Evolutionary conservation across 2,888 invertebrate species (phyloP).

Genomic region (Troglohyphantes excavatus): DNA sequence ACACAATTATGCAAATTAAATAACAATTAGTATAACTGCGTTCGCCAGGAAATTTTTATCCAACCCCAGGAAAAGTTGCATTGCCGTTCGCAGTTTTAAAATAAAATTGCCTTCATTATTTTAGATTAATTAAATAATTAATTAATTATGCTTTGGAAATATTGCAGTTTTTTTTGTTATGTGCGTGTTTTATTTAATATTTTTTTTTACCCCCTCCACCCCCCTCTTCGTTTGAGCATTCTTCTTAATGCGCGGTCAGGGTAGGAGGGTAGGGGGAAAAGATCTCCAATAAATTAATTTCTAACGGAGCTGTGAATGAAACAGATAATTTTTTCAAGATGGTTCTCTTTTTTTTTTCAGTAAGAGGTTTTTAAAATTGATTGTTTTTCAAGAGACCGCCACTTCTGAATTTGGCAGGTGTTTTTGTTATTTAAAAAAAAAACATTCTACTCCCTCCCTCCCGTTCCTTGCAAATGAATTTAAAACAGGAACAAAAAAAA

Average conservation of each 20-base stretch:
- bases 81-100: conserved; percentile 74
- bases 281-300: conserved; percentile 77
- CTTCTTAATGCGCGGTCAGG: conserved; percentile 52
- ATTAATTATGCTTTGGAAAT: conserved; percentile 78
- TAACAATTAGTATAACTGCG: conserved; percentile 79
- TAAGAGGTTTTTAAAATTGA: conserved; percentile 71
- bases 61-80: conserved; percentile 54
- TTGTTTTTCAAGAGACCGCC: conserved; percentile 61
- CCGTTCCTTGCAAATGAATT: conserved; percentile 61
- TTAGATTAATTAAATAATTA: conserved; percentile 79
- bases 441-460: not conserved
- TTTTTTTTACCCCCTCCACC: conserved; percentile 50
- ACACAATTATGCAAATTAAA: conserved; percentile 79
- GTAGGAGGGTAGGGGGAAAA: conserved; percentile 15
- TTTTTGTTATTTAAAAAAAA: conserved; percentile 74
- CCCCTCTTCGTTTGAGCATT: conserved; percentile 47
- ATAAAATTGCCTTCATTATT: conserved; percentile 78
- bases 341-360: conserved; percentile 66
- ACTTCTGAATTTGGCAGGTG: conserved; percentile 78
- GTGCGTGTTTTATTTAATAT: conserved; percentile 55
- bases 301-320: conserved; percentile 71
- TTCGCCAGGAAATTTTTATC: conserved; percentile 61
- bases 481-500: conserved; percentile 49
- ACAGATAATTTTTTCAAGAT: conserved; percentile 76
- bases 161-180: conserved; percentile 70